phyloP scores from a whole-genome alignment of 2,797 vertebrate species.

The Lacerta agilis region DNA sequence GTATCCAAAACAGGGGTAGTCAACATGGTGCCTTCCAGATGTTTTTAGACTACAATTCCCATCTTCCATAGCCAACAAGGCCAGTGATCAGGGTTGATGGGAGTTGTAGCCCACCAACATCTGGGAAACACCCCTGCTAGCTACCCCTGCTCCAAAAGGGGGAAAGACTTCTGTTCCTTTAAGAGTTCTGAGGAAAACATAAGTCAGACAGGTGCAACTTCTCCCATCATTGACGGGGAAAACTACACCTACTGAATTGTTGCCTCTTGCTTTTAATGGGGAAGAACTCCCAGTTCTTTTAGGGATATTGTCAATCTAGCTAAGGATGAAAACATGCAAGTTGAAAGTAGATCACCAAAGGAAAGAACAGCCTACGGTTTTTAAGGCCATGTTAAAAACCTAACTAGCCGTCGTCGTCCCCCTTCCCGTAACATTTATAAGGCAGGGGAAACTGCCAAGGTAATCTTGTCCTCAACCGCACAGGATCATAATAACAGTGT shows the following conservation, averaged over 20 bases:
- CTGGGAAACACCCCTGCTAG: no score
- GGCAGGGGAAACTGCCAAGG: not conserved
- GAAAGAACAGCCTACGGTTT: not conserved
- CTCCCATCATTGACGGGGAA: not conserved
- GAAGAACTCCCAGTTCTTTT: not conserved
- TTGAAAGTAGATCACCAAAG: not conserved
- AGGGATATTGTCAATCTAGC: not conserved
- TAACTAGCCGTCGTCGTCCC: not conserved
- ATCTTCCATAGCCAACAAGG: no score
- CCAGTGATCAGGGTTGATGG: no score
- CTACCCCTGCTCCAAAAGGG: not conserved
- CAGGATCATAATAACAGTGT: conserved; percentile 12
- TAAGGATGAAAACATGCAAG: not conserved
- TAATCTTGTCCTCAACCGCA: conserved; percentile 21
- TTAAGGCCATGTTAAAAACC: not conserved
- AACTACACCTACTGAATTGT: not conserved
- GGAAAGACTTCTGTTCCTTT: not conserved
- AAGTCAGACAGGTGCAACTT: not conserved
- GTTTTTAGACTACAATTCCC: not conserved
- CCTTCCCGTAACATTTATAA: not conserved
- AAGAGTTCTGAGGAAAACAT: not conserved
- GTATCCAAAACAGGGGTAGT: not conserved
- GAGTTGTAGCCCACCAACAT: not conserved
- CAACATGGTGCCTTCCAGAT: not conserved
- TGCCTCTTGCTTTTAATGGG: not conserved